These are phyloP conservation scores for Brachylomia viminalis DNA, from an alignment of 2,888 invertebrate species.

Conservation along the genomic window DNA sequence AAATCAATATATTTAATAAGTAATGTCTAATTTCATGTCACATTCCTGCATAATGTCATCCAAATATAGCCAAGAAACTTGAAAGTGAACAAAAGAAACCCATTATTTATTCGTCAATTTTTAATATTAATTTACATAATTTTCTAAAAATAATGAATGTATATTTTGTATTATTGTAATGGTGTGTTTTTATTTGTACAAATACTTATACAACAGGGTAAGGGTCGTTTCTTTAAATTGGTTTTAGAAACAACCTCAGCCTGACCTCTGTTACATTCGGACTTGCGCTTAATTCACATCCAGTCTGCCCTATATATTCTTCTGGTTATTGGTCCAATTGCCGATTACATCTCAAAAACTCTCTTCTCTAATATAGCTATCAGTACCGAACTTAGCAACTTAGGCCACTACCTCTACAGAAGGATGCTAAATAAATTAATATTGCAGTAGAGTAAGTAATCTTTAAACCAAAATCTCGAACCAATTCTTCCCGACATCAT, in stretches of 20 bases:
- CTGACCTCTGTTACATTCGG: no score
- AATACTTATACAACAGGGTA: neutral
- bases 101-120: conserved; percentile 34
- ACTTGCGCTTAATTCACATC: no score
- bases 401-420: no score
- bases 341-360: no score
- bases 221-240: neutral
- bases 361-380: no score
- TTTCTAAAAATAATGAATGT: conserved; percentile 48
- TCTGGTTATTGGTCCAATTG: no score
- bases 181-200: neutral
- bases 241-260: neutral
- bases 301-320: no score
- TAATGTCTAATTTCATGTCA: conserved; percentile 50
- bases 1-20: conserved; percentile 49
- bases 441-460: no score
- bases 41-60: conserved; percentile 58
- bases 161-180: conserved; percentile 4
- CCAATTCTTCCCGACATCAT: no score
- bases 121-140: conserved; percentile 50
- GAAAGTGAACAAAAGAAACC: conserved; percentile 44
- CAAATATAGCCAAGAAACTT: conserved; percentile 44
- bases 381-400: no score
- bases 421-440: no score
- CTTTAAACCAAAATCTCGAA: no score